Base-by-base conservation (phyloP, 1,140 invertebrate genomes). In the Drosophila chauvacae region DNA sequence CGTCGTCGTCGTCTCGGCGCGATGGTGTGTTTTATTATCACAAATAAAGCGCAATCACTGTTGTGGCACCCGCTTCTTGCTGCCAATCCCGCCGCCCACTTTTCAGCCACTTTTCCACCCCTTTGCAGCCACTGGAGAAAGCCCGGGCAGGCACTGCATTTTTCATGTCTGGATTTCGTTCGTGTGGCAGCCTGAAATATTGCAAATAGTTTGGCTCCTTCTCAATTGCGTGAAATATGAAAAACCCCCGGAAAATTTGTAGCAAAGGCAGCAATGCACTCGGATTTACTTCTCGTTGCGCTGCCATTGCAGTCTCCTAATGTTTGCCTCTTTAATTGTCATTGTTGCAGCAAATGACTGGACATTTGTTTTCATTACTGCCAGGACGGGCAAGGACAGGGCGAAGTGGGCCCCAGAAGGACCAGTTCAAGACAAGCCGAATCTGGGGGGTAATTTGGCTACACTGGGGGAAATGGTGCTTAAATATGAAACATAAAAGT, bases 41-140 rank as follows among this genome's bases (percentile, higher is more conserved):
- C 88, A 91, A 91, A 91, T 91, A 91, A 91, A 91, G 88, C 88
- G 88, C 90, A 91, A 91, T 91, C 90, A 91, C 90, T 91, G 84
- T 80, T 88, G 84, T 90, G 86, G 84, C 85, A 87, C 68, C 80
- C 79, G 79, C 83, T 77, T 55, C 73, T 69, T 61, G 64, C 74
- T 63, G 42, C 57, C 73, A 39, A 63, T 45, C 41, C 28, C 47
- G 58, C 28, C 51, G 58, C 42, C 59, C 42, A 26, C 50, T 33
- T 45, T 39, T 18, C 26, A 45, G 26, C 42, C 42, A 41, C 61
- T 42, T 61, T 45, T 23, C 18, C 37, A 48, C 37, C 57, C 30
- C 9, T 42, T 7, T 20, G 33, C 42, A 37, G 58, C 23, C 71
- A 37, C 48, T 41, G 14, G 39, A 50, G 68, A 47, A 73, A 56